phyloP scores from a whole-genome alignment of 2,888 invertebrate species.

The Belgica antarctica region DNA sequence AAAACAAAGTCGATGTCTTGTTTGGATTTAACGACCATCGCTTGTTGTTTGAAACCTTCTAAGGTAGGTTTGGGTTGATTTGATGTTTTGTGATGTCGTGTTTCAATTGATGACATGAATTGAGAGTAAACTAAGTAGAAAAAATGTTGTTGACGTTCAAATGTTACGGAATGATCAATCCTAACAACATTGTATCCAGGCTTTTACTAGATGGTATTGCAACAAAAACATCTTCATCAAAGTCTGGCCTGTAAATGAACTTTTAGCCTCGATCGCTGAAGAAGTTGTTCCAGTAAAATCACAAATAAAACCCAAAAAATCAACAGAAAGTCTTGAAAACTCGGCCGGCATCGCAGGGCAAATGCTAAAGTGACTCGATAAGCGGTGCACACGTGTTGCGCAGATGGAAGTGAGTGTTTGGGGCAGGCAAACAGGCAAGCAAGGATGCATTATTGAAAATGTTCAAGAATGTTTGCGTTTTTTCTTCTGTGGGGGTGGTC shows the following conservation, averaged over 20 bases:
- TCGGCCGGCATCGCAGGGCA: constrained; percentile 1
- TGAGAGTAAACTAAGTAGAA: not conserved
- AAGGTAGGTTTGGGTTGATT: too few species aligned
- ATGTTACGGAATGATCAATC: too few species aligned
- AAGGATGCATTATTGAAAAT: constrained; percentile 8
- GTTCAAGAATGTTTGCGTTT: constrained; percentile 13
- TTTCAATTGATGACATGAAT: not conserved
- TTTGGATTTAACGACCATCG: not conserved
- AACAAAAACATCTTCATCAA: not conserved
- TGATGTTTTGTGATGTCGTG: not conserved
- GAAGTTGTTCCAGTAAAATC: too few species aligned
- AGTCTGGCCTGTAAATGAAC: too few species aligned
- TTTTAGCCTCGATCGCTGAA: too few species aligned
- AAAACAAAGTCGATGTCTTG: constrained; percentile 24
- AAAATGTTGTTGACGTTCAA: too few species aligned
- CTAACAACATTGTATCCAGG: too few species aligned
- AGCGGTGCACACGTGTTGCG: constrained; percentile 40
- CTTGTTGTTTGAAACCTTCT: too few species aligned
- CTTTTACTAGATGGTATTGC: not conserved
- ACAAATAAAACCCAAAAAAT: not conserved
- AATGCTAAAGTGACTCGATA: constrained; percentile 4
- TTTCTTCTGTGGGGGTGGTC: not conserved
- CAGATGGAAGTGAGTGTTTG: too few species aligned
- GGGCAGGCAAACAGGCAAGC: too few species aligned
- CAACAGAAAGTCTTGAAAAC: constrained; percentile 15